phyloP scores from a whole-genome alignment of 64 coral and sea anemone species.

The Pachyseris speciosa region DNA sequence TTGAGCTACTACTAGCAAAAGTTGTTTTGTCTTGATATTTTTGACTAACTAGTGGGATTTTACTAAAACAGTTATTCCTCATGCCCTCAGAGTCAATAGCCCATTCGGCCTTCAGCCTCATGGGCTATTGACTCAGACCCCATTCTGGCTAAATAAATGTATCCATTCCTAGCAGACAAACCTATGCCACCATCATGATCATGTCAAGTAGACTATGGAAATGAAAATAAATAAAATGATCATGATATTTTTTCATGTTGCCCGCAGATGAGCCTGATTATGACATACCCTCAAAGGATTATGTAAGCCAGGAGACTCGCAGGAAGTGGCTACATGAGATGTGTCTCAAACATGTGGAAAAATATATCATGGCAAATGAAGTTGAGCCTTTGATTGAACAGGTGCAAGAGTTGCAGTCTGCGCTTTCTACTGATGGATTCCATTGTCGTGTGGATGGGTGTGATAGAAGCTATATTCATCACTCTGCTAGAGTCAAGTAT shows the following conservation, averaged over 20 bases:
- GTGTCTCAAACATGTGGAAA: conserved; percentile 11
- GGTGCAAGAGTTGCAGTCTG: neutral
- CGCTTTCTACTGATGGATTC: neutral
- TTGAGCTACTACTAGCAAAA: too few species aligned
- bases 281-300: neutral
- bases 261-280: conserved; percentile 1
- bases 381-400: neutral
- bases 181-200: too few species aligned
- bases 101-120: too few species aligned
- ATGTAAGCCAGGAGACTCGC: neutral
- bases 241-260: neutral
- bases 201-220: too few species aligned
- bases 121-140: too few species aligned
- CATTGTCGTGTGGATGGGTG: conserved; percentile 21
- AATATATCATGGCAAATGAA: conserved; percentile 19
- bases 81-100: too few species aligned
- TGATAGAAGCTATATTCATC: conserved; percentile 21
- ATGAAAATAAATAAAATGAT: neutral
- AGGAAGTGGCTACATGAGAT: conserved; percentile 7
- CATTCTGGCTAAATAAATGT: too few species aligned
- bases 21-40: too few species aligned
- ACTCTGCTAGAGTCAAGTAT: conserved; percentile 53
- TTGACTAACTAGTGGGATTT: too few species aligned
- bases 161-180: conserved; percentile 22
- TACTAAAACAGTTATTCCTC: too few species aligned